Evolutionary conservation across 2,888 invertebrate species (phyloP).

Genomic region (Papilio elwesi): DNA sequence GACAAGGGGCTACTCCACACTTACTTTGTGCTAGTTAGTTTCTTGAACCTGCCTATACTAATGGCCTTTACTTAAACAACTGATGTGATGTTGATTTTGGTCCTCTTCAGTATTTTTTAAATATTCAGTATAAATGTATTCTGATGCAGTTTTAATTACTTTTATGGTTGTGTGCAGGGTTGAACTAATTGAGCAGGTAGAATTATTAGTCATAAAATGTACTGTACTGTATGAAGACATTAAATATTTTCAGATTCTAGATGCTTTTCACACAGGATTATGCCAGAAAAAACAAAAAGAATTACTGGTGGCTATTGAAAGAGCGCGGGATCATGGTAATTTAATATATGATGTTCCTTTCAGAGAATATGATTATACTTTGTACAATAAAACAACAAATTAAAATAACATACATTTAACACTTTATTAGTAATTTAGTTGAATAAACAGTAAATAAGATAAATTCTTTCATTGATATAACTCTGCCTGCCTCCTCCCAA

Average conservation of each 20-base stretch:
- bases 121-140: too few species aligned
- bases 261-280: slow-evolving; percentile 89
- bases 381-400: slow-evolving; percentile 81
- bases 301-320: slow-evolving; percentile 89
- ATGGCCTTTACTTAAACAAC: too few species aligned
- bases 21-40: too few species aligned
- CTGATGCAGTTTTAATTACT: too few species aligned
- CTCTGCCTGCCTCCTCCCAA: not conserved
- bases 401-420: slow-evolving; percentile 26
- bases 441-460: slow-evolving; percentile 23
- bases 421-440: slow-evolving; percentile 27
- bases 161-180: not conserved
- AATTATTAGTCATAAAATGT: not conserved
- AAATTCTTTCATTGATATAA: slow-evolving; percentile 18
- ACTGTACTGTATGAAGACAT: too few species aligned
- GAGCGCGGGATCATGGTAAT: slow-evolving; percentile 92
- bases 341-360: slow-evolving; percentile 93
- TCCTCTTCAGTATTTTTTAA: too few species aligned
- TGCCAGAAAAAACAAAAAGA: slow-evolving; percentile 91
- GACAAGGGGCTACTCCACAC: too few species aligned
- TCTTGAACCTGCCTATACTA: too few species aligned
- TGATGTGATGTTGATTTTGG: too few species aligned
- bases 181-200: not conserved
- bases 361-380: slow-evolving; percentile 91
- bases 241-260: slow-evolving; percentile 76